phyloP scores from a whole-genome alignment of 2,113 vertebrate species.

The Maccullochella peelii region DNA sequence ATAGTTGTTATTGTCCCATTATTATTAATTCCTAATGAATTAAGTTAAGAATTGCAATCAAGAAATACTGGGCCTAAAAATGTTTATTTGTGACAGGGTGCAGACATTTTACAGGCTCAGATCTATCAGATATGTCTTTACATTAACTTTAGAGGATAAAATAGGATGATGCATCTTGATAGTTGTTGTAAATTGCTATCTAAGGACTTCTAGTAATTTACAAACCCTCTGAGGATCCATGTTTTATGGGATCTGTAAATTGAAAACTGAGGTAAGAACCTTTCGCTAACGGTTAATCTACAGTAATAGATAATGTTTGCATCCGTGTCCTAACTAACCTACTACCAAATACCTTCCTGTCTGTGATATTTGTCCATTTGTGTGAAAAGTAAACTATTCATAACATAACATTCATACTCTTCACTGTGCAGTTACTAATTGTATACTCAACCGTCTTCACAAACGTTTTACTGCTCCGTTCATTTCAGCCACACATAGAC shows the following conservation, averaged over 20 bases:
- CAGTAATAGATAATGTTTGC: not conserved
- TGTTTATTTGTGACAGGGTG: not conserved
- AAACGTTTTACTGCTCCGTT: conserved; percentile 14
- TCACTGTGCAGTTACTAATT: conserved; percentile 37
- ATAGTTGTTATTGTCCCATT: not conserved
- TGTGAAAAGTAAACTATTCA: conserved; percentile 8
- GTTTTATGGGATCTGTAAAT: not conserved
- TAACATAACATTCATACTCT: conserved; percentile 17
- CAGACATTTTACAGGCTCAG: not conserved
- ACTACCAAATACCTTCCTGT: not conserved
- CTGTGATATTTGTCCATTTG: not conserved
- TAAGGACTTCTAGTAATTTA: not conserved
- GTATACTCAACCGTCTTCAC: conserved; percentile 6
- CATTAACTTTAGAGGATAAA: not conserved
- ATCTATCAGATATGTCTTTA: not conserved
- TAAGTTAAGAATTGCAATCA: not conserved
- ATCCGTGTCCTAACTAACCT: conserved; percentile 28
- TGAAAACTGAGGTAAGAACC: not conserved
- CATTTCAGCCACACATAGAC: conserved; percentile 22
- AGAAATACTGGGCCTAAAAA: not conserved
- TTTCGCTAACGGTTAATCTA: not conserved
- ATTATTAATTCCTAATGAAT: not conserved
- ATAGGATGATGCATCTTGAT: not conserved
- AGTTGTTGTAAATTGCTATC: not conserved
- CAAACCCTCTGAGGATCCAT: not conserved